These are phyloP conservation scores for Cotesia typhae DNA, from an alignment of 1,140 invertebrate genomes.

Conservation along the genomic window DNA sequence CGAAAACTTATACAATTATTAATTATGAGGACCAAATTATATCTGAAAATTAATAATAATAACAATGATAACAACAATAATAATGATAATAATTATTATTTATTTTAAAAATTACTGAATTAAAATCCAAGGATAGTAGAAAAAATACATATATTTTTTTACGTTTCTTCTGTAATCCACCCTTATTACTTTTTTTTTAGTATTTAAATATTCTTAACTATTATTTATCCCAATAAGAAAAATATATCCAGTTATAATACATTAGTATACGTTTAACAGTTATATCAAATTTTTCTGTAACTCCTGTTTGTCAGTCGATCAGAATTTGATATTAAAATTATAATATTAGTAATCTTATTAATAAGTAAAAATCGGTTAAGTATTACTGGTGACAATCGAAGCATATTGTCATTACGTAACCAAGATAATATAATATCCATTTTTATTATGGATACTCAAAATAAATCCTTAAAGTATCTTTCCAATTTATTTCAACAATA, in stretches of 20 bases:
- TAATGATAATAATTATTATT: constrained; percentile 13
- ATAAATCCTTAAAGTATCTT: constrained; percentile 46
- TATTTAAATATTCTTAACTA: too few species aligned
- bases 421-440: constrained; percentile 51
- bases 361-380: not conserved
- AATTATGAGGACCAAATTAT: constrained; percentile 2
- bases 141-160: constrained; percentile 57
- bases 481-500: constrained; percentile 50
- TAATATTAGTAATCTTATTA: not conserved
- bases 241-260: too few species aligned
- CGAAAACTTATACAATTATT: not conserved
- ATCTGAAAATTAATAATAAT: constrained; percentile 13
- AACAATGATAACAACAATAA: constrained; percentile 12
- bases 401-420: constrained; percentile 49
- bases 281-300: too few species aligned
- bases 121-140: constrained; percentile 44
- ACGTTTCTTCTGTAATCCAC: constrained; percentile 21
- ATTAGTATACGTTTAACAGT: too few species aligned
- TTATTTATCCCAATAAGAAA: constrained; percentile 13
- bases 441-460: constrained; percentile 46
- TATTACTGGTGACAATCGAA: constrained; percentile 44
- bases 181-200: not conserved
- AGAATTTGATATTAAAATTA: too few species aligned
- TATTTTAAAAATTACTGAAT: constrained; percentile 28
- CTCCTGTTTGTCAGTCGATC: too few species aligned